Evolutionary conservation across 2,113 vertebrate genomes (phyloP), one percentile per base, ranked within the genome.

Genomic region (Pomatorhinus ruficollis): DNA sequence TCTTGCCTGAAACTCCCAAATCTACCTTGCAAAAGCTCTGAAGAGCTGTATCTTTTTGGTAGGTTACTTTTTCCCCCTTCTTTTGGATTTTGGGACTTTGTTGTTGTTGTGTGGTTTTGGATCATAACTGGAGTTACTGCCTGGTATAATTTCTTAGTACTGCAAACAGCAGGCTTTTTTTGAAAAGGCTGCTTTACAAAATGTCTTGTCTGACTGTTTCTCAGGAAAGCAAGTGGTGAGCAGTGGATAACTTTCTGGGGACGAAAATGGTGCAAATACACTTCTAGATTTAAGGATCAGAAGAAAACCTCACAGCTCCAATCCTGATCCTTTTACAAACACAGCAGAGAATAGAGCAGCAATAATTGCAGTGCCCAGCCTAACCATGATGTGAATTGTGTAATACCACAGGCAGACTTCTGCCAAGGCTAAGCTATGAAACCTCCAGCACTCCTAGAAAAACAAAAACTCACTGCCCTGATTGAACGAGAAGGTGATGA

Each of bases 261-360:
- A 88, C 74, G 69, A 88, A 93, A 83, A 35, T 14, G 52, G 69
- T 66, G 21, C 72, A 90, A 96, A 96, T 83, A 70, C 22, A 39
- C 68, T 83, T 89, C 68, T 81, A 69, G 86, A 89, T 89, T 92
- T 93, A 83, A 17, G 19, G 75, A 90, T 80, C 83, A 81, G 2
- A 5, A 74, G 49, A 53, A 90, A 93, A 86, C 25, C 87, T 81
- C 52, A 42, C 31, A 54, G 72, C 80, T 93, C 39, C 31, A 35
- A 40, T 16, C 17, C 57, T 44, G 60, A 95, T 89, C 83, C 80
- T 66, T 83, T 68, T 64, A 74, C 77, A 97, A 92, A 78, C 64
- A 95, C 13, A 44, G 19, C 27, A 72, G 61, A 61, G 39, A 39
- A 40, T 0, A 83, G 71, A 86, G 68, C 52, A 90, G 75, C 54